Evolutionary conservation across 2,888 invertebrate species (phyloP).

Genomic region (Apodemia duryi): DNA sequence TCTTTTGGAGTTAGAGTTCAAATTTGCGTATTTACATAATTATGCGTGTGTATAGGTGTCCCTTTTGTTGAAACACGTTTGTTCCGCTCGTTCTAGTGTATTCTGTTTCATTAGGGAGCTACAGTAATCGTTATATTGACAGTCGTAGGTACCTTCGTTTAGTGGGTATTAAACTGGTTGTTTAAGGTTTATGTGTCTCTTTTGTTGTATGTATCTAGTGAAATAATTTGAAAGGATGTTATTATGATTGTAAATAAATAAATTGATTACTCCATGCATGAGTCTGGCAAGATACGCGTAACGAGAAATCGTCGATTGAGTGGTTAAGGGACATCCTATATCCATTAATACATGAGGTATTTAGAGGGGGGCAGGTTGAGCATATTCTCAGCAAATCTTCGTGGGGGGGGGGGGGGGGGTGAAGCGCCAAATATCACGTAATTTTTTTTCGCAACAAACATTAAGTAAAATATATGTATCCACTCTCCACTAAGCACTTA

Average conservation of each 20-base stretch:
- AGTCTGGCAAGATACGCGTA: too few relatives aligned
- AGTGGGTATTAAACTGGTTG: slow-evolving; percentile 23
- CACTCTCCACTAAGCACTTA: too few relatives aligned
- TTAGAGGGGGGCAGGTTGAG: too few relatives aligned
- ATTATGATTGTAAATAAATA: not conserved
- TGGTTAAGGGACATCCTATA: too few relatives aligned
- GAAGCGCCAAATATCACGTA: too few relatives aligned
- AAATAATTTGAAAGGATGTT: not conserved
- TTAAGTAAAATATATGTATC: too few relatives aligned
- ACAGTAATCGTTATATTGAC: slow-evolving; percentile 50
- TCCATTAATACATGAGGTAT: too few relatives aligned
- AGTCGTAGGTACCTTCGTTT: slow-evolving; percentile 34
- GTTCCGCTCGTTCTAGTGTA: slow-evolving; percentile 57
- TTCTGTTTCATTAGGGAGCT: slow-evolving; percentile 54
- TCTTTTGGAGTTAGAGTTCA: slow-evolving; percentile 20
- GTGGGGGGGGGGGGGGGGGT: too few relatives aligned
- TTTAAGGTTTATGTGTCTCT: slow-evolving; percentile 18
- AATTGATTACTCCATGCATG: too few relatives aligned
- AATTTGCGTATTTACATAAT: slow-evolving; percentile 2
- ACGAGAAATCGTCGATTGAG: too few relatives aligned
- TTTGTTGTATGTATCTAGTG: slow-evolving; percentile 18
- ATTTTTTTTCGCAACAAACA: too few relatives aligned
- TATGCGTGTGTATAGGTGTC: slow-evolving; percentile 51
- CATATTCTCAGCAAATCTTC: too few relatives aligned
- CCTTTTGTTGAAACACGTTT: slow-evolving; percentile 65